These are phyloP conservation scores for Agrochola circellaris DNA, from an alignment of 2,888 invertebrate species.

Conservation along the genomic window DNA sequence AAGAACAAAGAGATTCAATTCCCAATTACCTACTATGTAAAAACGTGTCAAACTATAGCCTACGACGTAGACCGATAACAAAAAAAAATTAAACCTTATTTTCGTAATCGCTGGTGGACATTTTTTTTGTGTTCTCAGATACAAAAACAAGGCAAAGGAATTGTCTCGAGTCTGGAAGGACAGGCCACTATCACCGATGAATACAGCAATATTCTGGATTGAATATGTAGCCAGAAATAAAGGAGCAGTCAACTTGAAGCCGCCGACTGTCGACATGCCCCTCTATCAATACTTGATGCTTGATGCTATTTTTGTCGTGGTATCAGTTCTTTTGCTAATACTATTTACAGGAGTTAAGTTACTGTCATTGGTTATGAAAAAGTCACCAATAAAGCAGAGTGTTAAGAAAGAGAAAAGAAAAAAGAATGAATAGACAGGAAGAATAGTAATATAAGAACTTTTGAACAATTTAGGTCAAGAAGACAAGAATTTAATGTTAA, in stretches of 20 bases:
- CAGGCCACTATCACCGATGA: conserved; percentile 87
- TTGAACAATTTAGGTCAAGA: neutral
- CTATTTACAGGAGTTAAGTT: conserved; percentile 1
- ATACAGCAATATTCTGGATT: conserved; percentile 92
- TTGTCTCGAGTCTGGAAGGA: conserved; percentile 74
- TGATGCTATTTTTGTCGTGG: conserved; percentile 53
- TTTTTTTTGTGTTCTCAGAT: conserved; percentile 50
- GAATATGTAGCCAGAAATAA: conserved; percentile 91
- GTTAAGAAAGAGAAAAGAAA: conserved; percentile 2
- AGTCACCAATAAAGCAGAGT: neutral
- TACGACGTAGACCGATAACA: neutral
- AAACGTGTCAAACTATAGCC: neutral
- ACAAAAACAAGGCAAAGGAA: conserved; percentile 63
- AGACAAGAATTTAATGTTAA: neutral
- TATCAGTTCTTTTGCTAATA: conserved; percentile 15
- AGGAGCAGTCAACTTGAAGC: conserved; percentile 77
- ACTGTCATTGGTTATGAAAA: conserved; percentile 1
- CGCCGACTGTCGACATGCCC: conserved; percentile 63
- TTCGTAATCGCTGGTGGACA: neutral
- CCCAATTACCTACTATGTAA: neutral
- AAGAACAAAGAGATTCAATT: neutral
- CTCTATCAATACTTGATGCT: conserved; percentile 63
- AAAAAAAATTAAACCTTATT: neutral
- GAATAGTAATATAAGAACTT: neutral
- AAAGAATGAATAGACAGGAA: conserved; percentile 6